These are phyloP conservation scores for Philaethria dido DNA, from an alignment of 2,888 invertebrate genomes.

Conservation along the genomic window DNA sequence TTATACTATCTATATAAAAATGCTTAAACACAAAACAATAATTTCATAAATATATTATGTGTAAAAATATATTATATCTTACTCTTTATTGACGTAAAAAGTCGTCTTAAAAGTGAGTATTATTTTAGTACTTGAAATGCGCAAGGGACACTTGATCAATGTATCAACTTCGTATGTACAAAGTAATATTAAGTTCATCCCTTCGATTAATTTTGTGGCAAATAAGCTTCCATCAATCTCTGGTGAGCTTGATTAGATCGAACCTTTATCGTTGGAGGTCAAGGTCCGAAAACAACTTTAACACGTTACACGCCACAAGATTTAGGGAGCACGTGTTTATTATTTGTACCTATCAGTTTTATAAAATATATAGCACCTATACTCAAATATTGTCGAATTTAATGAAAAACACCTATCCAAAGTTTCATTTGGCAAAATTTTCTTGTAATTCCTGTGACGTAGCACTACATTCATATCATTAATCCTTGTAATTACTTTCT, in stretches of 20 bases:
- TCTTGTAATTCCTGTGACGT: too few species aligned
- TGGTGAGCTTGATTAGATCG: conserved; percentile 66
- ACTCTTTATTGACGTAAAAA: too few species aligned
- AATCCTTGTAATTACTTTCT: background rate
- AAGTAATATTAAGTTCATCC: conserved; percentile 24
- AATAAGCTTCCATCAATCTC: conserved; percentile 68
- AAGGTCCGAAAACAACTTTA: conserved; percentile 36
- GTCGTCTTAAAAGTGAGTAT: too few species aligned
- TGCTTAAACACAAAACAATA: too few species aligned
- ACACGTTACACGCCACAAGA: conserved; percentile 25
- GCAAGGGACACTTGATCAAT: conserved; percentile 7
- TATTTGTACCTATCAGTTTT: background rate
- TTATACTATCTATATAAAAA: background rate
- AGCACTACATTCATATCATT: background rate
- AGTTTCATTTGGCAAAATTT: too few species aligned
- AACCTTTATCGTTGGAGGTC: conserved; percentile 54
- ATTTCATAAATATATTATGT: too few species aligned
- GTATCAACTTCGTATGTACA: conserved; percentile 5
- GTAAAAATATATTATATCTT: too few species aligned
- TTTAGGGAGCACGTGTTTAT: conserved; percentile 26
- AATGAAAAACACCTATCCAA: too few species aligned
- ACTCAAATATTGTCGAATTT: too few species aligned
- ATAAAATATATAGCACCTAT: background rate
- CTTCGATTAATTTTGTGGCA: conserved; percentile 61
- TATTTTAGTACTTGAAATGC: too few species aligned